Conservation (phyloP, 2,888 invertebrate species). For the Lamproptera curius region DNA sequence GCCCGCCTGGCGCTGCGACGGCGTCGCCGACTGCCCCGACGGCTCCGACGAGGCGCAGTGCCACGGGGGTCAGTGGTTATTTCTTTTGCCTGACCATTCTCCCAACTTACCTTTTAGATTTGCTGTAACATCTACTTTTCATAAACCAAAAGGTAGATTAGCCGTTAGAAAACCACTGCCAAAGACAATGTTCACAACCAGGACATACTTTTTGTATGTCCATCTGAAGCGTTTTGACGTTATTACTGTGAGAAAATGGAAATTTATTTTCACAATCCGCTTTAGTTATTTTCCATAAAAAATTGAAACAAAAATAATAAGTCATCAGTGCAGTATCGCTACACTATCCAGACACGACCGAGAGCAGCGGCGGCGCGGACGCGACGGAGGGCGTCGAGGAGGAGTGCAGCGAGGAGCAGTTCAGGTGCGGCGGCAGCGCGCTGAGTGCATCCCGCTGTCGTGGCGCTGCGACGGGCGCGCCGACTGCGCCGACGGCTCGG, state of each 20-base stretch:
- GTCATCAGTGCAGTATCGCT: too few species aligned
- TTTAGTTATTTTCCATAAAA: too few species aligned
- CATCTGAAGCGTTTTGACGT: too few species aligned
- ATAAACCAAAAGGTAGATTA: not conserved
- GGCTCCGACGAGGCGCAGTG: constrained; percentile 87
- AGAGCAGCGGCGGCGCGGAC: not conserved
- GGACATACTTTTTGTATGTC: too few species aligned
- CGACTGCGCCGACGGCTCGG: constrained; percentile 83
- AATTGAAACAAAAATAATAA: too few species aligned
- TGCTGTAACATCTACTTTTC: not conserved
- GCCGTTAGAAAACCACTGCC: not conserved
- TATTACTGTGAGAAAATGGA: too few species aligned
- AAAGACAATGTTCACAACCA: too few species aligned
- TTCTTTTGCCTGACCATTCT: not conserved
- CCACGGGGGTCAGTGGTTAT: constrained; percentile 29
- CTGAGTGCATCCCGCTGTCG: constrained; percentile 81
- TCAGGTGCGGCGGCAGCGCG: constrained; percentile 77
- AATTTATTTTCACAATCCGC: too few species aligned
- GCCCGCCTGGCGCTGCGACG: constrained; percentile 85
- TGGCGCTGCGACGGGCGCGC: constrained; percentile 83
- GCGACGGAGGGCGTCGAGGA: constrained; percentile 26
- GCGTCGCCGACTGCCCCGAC: constrained; percentile 86
- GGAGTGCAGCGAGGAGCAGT: constrained; percentile 79
- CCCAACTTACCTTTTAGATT: too few species aligned
- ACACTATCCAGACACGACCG: constrained; percentile 21